Percentiles rank a stretch among this genome's conserved stretches.
Evolutionary conservation across 1,140 invertebrate genomes (phyloP).

Genomic region (Zaprionus africanus): DNA sequence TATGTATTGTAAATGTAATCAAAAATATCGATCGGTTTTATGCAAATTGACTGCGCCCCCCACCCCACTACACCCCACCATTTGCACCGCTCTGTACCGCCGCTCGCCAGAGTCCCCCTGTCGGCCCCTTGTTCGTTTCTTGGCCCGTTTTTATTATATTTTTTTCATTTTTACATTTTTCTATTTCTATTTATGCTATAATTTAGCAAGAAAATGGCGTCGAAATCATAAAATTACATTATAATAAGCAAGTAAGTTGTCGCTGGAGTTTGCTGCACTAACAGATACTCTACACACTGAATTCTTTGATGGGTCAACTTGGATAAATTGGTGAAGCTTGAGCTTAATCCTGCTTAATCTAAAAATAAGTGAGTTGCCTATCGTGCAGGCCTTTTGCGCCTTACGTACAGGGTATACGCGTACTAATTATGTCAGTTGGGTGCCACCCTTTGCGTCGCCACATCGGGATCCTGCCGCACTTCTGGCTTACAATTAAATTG

Average conservation of each 20-base stretch:
- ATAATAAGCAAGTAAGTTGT: conserved; percentile 65
- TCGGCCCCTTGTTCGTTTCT: conserved; percentile 17
- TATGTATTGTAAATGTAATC: conserved; percentile 82
- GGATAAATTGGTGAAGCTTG: not conserved
- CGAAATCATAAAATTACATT: conserved; percentile 82
- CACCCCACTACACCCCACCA: conserved; percentile 17
- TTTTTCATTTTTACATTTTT: conserved; percentile 34
- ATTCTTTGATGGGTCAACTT: no score
- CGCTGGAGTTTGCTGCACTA: not conserved
- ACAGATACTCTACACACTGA: conserved; percentile 19
- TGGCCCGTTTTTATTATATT: conserved; percentile 55
- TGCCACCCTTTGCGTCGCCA: conserved; percentile 26
- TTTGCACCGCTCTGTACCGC: not conserved
- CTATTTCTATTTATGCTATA: conserved; percentile 81
- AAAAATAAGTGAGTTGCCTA: not conserved
- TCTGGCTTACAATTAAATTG: conserved; percentile 65
- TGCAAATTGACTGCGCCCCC: conserved; percentile 81
- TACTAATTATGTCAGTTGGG: conserved; percentile 66
- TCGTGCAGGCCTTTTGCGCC: no score
- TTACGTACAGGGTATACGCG: conserved; percentile 16
- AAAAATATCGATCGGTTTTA: conserved; percentile 84
- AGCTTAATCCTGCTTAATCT: not conserved
- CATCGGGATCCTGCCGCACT: conserved; percentile 22
- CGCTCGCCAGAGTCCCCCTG: not conserved
- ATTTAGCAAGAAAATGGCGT: conserved; percentile 81